Base-by-base conservation (phyloP, 2,113 vertebrate genomes). In the Cheilinus undulatus region DNA sequence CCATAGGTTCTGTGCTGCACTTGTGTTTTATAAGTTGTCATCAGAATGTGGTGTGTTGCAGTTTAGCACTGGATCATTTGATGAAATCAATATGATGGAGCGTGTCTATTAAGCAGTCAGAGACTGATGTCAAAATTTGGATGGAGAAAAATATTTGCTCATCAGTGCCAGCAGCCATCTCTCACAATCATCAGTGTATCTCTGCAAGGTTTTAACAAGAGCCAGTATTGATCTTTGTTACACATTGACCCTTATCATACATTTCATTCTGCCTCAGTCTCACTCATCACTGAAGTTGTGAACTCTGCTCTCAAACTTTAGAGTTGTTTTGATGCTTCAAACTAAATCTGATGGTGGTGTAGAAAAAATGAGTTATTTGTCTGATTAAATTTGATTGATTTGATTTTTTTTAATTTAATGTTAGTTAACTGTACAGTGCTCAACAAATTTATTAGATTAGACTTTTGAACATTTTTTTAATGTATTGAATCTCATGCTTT, bases 11-110 rank as follows among this genome's bases (percentile, higher is more conserved):
- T 79, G 26, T 36, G 15, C 19, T 11, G 10, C 9, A 61, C 5
- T 52, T 32, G 56, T 46, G 57, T 50, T 63, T 10, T 28, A 1
- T 40, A 36, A 79, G 14, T 56, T 27, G 43, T 45, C 56, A 78
- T 60, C 56, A 51, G 71, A 51, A 19, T 56, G 45, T 43, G 23
- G 24, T 40, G 23, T 57, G 48, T 49, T 50, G 59, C 53, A 53
- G 45, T 62, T 72, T 20, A 7, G 42, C 43, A n/a, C 43, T 42
- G 13, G 30, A 68, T 73, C 23, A 69, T 65, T 60, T 70, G 53
- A 40, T 10, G 34, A 20, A 23, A 61, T 10, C 28, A 19, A 32
- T 26, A 34, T 46, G 60, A 45, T 2, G 7, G 45, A 50, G 40
- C 22, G 20, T 13, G 40, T 17, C 32, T 61, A 38, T 51, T 20